Conservation (phyloP, 2,888 invertebrate species). For the Drosophila rubida region DNA sequence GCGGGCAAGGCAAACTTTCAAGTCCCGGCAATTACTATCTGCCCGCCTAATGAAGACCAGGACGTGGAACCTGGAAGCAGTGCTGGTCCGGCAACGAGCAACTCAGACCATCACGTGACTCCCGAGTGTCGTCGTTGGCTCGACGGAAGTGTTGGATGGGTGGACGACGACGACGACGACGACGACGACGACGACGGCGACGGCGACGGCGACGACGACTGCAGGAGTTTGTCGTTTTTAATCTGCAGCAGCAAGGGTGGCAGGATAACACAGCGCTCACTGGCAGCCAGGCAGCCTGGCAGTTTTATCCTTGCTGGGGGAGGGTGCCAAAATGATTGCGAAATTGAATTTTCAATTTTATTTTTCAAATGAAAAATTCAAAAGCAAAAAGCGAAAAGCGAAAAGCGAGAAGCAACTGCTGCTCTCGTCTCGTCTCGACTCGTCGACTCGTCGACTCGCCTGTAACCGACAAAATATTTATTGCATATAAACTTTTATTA, state of each 20-base stretch:
- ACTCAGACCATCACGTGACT: constrained; percentile 22
- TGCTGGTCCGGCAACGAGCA: constrained; percentile 14
- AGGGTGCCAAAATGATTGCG: constrained; percentile 77
- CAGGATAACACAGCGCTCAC: background rate
- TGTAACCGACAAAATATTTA: constrained; percentile 71
- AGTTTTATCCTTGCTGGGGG: constrained; percentile 9
- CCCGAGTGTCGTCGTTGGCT: constrained; percentile 32
- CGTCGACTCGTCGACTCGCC: constrained; percentile 23
- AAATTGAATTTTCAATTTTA: constrained; percentile 79
- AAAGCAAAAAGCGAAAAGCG: constrained; percentile 41
- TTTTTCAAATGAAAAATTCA: constrained; percentile 76
- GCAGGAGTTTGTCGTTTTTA: constrained; percentile 71
- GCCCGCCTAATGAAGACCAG: constrained; percentile 47
- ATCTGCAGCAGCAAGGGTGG: constrained; percentile 58
- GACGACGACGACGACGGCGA: no score
- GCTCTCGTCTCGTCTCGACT: background rate
- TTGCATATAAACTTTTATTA: constrained; percentile 83
- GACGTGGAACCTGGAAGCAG: constrained; percentile 2
- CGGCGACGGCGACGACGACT: constrained; percentile 10
- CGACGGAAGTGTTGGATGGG: background rate
- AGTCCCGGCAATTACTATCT: constrained; percentile 67
- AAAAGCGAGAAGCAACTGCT: constrained; percentile 10
- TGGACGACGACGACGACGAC: constrained; percentile 9
- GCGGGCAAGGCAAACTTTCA: constrained; percentile 57
- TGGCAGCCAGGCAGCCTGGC: background rate